A percentile compares a stretch with the other conserved stretches of the same genome.
Evolutionary conservation across 1,140 invertebrate genomes (phyloP).

Genomic region (Drosophila erecta): DNA sequence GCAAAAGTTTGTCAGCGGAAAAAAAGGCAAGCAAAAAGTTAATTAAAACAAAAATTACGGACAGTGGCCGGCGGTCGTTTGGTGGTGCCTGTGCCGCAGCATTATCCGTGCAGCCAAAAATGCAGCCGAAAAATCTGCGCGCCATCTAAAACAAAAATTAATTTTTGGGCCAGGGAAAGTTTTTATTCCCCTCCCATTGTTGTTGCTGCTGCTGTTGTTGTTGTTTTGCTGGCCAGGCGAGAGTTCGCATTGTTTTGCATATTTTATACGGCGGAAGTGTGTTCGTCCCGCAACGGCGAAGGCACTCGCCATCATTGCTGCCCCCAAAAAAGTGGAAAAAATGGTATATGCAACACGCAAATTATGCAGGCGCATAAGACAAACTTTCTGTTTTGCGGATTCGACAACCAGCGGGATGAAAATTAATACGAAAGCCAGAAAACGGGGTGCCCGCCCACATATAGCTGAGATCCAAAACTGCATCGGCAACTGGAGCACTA

Average conservation of each 20-base stretch:
- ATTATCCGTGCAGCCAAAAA: conserved; percentile 66
- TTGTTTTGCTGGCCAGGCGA: conserved; percentile 46
- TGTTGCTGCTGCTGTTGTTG: conserved; percentile 26
- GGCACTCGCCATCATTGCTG: conserved; percentile 27
- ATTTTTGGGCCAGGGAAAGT: conserved; percentile 69
- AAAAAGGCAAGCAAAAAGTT: conserved; percentile 52
- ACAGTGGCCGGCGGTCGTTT: conserved; percentile 32
- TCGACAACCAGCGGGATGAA: conserved; percentile 73
- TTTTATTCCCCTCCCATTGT: conserved; percentile 42
- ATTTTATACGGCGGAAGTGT: conserved; percentile 79
- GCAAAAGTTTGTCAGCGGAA: conserved; percentile 36
- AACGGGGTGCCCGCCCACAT: conserved; percentile 1
- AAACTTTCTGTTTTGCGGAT: conserved; percentile 73
- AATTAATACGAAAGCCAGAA: conserved; percentile 74
- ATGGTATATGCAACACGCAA: conserved; percentile 65
- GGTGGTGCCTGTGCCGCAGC: conserved; percentile 55
- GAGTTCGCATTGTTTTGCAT: conserved; percentile 81
- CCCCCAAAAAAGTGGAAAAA: conserved; percentile 10
- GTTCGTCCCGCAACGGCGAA: conserved; percentile 33
- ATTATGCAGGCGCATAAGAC: conserved; percentile 79
- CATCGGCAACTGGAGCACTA: conserved; percentile 35
- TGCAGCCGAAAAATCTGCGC: conserved; percentile 67
- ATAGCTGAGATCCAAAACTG: conserved; percentile 7
- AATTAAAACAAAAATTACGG: conserved; percentile 72
- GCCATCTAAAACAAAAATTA: conserved; percentile 73